A percentile compares a stretch with the other conserved stretches of the same genome.
These are phyloP conservation scores for Drepana arcuata DNA, from an alignment of 1,140 invertebrate genomes.

Conservation along the genomic window DNA sequence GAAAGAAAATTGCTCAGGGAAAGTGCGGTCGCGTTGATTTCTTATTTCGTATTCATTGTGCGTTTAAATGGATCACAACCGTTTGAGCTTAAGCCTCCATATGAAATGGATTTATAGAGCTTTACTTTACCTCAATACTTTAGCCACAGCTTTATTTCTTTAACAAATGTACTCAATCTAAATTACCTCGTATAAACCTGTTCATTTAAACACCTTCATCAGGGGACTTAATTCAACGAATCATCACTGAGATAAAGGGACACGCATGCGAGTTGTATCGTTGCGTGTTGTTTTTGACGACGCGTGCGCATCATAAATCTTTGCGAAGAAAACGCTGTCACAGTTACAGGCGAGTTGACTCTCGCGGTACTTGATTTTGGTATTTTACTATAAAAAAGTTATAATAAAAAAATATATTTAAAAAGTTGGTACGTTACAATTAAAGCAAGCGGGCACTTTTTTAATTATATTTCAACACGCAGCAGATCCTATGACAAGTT, in stretches of 20 bases:
- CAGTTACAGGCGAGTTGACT: conserved; percentile 23
- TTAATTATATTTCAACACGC: too few species aligned
- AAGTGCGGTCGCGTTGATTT: conserved; percentile 60
- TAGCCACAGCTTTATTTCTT: too few species aligned
- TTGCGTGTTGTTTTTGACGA: conserved; percentile 36
- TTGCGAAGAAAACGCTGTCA: conserved; percentile 13
- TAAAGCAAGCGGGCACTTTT: too few species aligned
- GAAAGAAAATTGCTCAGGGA: conserved; percentile 57
- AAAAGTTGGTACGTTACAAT: too few species aligned
- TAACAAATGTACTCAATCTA: too few species aligned
- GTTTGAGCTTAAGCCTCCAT: too few species aligned
- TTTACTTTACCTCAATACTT: too few species aligned
- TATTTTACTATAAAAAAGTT: too few species aligned
- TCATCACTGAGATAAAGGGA: conserved; percentile 37
- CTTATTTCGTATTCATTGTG: conserved; percentile 66
- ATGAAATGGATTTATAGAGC: too few species aligned
- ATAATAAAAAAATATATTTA: too few species aligned
- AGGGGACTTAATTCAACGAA: conserved; percentile 50
- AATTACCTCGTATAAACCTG: too few species aligned
- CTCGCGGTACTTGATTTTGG: not conserved
- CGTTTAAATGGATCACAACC: conserved; percentile 48
- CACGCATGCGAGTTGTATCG: conserved; percentile 40
- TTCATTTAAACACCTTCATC: conserved; percentile 50
- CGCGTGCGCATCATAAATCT: conserved; percentile 43
- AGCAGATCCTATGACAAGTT: too few species aligned